phyloP scores from a whole-genome alignment of 2,797 vertebrate species.

The Trichosurus vulpecula region DNA sequence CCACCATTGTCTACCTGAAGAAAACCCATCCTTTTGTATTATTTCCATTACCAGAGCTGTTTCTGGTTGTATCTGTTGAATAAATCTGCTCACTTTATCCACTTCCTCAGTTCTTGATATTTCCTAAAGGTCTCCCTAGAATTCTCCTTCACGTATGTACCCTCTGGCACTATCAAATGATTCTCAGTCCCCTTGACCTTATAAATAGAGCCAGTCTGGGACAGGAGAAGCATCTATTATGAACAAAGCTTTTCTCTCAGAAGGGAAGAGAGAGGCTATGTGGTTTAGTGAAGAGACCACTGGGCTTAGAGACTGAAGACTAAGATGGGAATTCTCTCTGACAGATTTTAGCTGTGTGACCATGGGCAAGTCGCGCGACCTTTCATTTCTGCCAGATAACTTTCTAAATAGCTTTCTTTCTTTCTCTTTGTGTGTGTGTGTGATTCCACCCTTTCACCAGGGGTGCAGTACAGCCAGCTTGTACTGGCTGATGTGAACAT shows the following conservation, averaged over 20 bases:
- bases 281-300: neutral
- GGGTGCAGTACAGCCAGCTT: neutral
- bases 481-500: neutral
- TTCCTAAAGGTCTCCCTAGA: neutral
- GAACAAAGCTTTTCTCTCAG: neutral
- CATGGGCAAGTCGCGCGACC: neutral
- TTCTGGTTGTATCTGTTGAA: neutral
- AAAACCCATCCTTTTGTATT: neutral
- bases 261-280: neutral
- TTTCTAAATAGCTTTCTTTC: neutral
- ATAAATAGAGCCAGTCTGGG: neutral
- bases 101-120: neutral
- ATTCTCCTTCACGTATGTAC: neutral
- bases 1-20: neutral
- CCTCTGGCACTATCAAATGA: neutral
- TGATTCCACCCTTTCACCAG: neutral
- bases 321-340: neutral
- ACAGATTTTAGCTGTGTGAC: neutral
- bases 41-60: neutral
- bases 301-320: neutral
- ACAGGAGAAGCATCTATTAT: neutral
- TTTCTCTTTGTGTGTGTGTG: too few relatives aligned
- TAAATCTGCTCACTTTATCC: neutral
- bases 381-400: neutral
- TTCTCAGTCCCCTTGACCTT: neutral